phyloP scores from a whole-genome alignment of 2,113 vertebrate species.

The Erinaceus europaeus region DNA sequence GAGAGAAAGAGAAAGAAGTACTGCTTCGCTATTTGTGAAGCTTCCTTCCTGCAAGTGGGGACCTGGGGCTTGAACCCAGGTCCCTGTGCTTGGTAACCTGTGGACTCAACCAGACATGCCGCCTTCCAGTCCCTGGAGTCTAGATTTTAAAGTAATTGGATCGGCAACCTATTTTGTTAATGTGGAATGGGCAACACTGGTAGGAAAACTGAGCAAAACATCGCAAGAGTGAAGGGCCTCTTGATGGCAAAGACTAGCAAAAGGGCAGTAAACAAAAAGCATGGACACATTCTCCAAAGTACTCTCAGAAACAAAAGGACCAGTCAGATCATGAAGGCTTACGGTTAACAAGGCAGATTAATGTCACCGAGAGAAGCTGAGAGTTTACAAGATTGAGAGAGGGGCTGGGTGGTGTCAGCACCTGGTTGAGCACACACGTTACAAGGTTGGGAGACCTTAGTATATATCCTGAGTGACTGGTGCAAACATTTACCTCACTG shows the following conservation, averaged over 20 bases:
- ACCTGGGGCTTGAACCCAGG: no score
- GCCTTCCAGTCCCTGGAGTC: not conserved
- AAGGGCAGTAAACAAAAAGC: not conserved
- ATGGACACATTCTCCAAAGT: no score
- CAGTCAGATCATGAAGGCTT: not conserved
- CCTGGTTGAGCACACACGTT: no score
- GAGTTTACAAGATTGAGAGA: not conserved
- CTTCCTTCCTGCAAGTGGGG: no score
- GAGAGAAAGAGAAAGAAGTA: no score
- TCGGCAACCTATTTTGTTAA: not conserved
- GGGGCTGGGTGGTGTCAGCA: not conserved
- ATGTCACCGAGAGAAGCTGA: not conserved
- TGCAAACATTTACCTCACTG: not conserved
- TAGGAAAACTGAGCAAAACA: not conserved
- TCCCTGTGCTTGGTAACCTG: no score
- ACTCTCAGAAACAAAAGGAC: no score
- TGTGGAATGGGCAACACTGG: not conserved
- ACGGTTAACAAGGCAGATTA: not conserved
- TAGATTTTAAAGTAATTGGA: not conserved
- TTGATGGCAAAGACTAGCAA: conserved; percentile 38
- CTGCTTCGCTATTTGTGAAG: no score
- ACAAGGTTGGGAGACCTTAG: no score
- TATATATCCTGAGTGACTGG: not conserved
- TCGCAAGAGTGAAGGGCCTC: not conserved
- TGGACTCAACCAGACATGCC: no score